phyloP scores from a whole-genome alignment of 2,888 invertebrate species.

The Merodon equestris region DNA sequence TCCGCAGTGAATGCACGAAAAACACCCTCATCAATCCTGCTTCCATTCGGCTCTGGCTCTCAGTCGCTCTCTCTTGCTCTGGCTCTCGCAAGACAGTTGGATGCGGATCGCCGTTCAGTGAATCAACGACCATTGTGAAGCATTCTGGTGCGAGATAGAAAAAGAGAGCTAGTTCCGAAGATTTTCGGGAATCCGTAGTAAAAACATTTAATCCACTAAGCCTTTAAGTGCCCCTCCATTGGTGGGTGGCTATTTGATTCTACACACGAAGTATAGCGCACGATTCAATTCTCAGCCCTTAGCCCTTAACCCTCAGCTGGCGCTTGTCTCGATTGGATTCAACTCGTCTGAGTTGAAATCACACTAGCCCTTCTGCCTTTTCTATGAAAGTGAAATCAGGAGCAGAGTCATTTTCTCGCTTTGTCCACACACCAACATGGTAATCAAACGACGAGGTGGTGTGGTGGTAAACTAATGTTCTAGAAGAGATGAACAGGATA shows the following conservation, averaged over 20 bases:
- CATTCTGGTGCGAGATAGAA: slow-evolving; percentile 8
- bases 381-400: slow-evolving; percentile 64
- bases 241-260: slow-evolving; percentile 23
- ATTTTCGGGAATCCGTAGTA: slow-evolving; percentile 66
- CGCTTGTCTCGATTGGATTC: slow-evolving; percentile 35
- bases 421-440: slow-evolving; percentile 5
- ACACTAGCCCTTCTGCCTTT: slow-evolving; percentile 22
- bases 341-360: slow-evolving; percentile 45
- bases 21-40: slow-evolving; percentile 49
- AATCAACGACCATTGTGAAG: slow-evolving; percentile 5
- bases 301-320: too few species aligned
- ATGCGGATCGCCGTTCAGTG: slow-evolving; percentile 2
- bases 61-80: background rate
- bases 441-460: slow-evolving; percentile 22
- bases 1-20: slow-evolving; percentile 64
- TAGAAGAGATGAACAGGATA: slow-evolving; percentile 12
- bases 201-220: slow-evolving; percentile 68
- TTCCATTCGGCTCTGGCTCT: background rate
- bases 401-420: slow-evolving; percentile 32
- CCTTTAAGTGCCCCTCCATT: slow-evolving; percentile 66
- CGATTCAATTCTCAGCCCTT: background rate
- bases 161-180: slow-evolving; percentile 46
- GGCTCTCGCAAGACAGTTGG: slow-evolving; percentile 5
- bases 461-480: background rate
- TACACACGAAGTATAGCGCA: too few species aligned